phyloP scores from a whole-genome alignment of 2,888 invertebrate species.

The Pristionchus maxplancki region DNA sequence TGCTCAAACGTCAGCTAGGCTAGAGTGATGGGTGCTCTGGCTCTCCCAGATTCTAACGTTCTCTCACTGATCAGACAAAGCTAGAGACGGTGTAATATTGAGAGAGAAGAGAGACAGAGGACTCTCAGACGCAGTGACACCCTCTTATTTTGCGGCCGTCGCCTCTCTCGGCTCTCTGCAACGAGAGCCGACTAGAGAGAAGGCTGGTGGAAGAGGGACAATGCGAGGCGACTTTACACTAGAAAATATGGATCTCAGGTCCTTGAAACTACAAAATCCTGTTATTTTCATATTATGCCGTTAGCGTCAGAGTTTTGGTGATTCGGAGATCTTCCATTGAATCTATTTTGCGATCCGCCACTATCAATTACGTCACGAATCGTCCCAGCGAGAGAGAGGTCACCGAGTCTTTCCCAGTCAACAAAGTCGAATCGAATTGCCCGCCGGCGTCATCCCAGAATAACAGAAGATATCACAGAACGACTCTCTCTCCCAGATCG shows the following conservation, averaged over 20 bases:
- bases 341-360: not conserved
- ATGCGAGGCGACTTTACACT: conserved; percentile 26
- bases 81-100: not conserved
- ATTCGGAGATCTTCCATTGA: not conserved
- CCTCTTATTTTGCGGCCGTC: not conserved
- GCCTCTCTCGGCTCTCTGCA: not conserved
- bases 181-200: not conserved
- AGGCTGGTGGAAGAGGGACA: not conserved
- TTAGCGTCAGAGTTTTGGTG: not conserved
- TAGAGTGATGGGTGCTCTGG: not conserved
- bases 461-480: conserved; percentile 1
- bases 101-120: not conserved
- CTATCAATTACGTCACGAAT: not conserved
- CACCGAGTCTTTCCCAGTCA: not conserved
- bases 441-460: not conserved
- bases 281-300: not conserved
- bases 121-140: not conserved
- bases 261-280: not conserved
- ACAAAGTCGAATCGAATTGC: not conserved
- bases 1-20: not conserved
- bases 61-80: not conserved
- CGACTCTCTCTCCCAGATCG: not conserved
- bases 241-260: not conserved
- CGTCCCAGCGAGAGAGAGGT: not conserved
- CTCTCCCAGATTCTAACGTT: not conserved